A percentile compares a stretch with the other conserved stretches of the same genome.
Conservation (phyloP, 2,888 invertebrate species). For the Cyclophora albipunctata region DNA sequence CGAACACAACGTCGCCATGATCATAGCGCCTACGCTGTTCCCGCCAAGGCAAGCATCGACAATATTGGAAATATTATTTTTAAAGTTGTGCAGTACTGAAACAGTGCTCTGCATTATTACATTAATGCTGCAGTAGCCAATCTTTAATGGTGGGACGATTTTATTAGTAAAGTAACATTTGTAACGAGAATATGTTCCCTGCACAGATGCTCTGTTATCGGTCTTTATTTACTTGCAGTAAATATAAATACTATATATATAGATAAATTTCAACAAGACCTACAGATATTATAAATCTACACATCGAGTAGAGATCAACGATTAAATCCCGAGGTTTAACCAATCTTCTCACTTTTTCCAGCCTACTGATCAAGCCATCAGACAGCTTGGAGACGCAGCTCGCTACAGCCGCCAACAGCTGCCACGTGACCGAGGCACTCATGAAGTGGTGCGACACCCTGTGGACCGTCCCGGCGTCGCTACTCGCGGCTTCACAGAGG, state of each 20-base stretch:
- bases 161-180: too few species aligned
- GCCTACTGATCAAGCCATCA: slow-evolving; percentile 77
- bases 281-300: too few species aligned
- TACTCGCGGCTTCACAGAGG: slow-evolving; percentile 75
- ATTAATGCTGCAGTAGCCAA: background rate
- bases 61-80: background rate
- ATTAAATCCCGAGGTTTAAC: background rate
- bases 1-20: slow-evolving; percentile 93
- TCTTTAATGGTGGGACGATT: too few species aligned
- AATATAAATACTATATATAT: background rate
- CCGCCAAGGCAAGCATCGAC: slow-evolving; percentile 77
- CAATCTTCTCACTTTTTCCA: slow-evolving; percentile 33
- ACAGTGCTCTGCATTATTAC: background rate
- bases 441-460: slow-evolving; percentile 85
- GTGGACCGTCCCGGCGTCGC: slow-evolving; percentile 85
- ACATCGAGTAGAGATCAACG: too few species aligned
- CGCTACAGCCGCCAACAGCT: slow-evolving; percentile 90
- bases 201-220: background rate
- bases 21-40: slow-evolving; percentile 95
- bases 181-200: too few species aligned
- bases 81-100: too few species aligned
- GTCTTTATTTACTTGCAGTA: background rate
- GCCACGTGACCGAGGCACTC: slow-evolving; percentile 88
- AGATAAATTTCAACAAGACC: too few species aligned
- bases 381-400: slow-evolving; percentile 82